Evolutionary conservation across 2,113 vertebrate species (phyloP).

Genomic region (Ceuthmochares aereus): DNA sequence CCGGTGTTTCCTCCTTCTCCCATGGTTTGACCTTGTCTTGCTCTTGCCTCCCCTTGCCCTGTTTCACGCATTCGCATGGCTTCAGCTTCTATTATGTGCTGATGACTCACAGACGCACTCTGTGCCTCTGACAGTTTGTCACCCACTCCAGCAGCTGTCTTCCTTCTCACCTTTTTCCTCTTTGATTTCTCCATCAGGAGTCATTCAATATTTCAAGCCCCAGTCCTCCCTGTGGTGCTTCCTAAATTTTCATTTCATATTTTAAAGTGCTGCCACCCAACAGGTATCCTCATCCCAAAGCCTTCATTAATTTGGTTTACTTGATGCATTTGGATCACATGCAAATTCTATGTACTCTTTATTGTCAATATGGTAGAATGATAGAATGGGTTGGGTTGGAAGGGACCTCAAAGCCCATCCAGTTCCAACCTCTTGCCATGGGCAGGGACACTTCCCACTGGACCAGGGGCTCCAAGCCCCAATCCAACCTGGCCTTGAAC

Average conservation of each 20-base stretch:
- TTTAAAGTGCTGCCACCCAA: background rate
- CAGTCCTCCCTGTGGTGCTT: background rate
- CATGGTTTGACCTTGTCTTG: background rate
- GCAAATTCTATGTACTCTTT: background rate
- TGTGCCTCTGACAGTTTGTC: background rate
- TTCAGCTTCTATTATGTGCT: background rate
- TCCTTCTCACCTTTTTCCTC: background rate
- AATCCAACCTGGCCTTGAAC: too few relatives aligned
- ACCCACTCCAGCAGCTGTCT: background rate
- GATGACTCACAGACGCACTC: constrained; percentile 8
- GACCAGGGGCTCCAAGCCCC: too few relatives aligned
- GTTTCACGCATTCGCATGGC: background rate
- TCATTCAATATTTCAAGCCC: background rate
- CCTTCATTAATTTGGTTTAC: background rate
- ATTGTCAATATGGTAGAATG: background rate
- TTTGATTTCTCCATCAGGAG: background rate
- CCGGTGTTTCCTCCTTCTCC: background rate
- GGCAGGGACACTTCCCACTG: too few relatives aligned
- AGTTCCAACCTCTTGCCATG: too few relatives aligned
- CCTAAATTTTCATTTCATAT: background rate
- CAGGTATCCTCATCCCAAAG: background rate
- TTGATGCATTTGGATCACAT: background rate
- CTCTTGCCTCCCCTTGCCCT: background rate
- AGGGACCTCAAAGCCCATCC: too few relatives aligned
- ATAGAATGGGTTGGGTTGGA: too few relatives aligned